phyloP scores from a whole-genome alignment of 2,797 vertebrate genomes.

The Hippocampus kuda region DNA sequence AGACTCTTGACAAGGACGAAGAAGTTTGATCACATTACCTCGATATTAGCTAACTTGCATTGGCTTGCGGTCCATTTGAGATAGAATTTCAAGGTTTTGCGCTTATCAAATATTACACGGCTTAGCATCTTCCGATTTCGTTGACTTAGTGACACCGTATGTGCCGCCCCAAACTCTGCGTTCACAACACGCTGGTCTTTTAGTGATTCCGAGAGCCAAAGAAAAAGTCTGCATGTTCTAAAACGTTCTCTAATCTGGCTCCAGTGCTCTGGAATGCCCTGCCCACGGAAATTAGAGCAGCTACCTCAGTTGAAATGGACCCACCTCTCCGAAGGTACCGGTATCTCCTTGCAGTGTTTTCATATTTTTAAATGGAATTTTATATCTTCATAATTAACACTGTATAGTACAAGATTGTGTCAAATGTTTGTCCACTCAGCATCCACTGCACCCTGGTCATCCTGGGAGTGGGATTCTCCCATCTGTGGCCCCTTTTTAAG shows the following conservation, averaged over 20 bases:
- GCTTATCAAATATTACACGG: background rate
- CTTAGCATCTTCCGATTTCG: background rate
- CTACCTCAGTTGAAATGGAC: background rate
- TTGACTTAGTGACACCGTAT: background rate
- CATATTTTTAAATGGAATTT: no score
- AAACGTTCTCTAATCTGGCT: background rate
- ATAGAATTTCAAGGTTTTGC: background rate
- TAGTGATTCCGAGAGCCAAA: background rate
- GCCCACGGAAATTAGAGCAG: background rate
- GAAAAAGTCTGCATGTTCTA: background rate
- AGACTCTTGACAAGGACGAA: no score
- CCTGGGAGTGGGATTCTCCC: no score
- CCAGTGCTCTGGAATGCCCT: background rate
- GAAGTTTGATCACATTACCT: no score
- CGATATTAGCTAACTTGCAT: background rate
- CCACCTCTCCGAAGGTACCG: no score
- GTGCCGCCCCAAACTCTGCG: background rate
- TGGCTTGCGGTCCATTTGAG: background rate
- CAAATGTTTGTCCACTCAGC: no score
- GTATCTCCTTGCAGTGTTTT: no score
- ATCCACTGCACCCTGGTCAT: no score
- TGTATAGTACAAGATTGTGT: no score
- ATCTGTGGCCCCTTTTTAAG: no score
- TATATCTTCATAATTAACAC: no score
- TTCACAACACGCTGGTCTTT: background rate